Percentiles rank a stretch among this genome's conserved stretches.
Evolutionary conservation across 2,113 vertebrate genomes (phyloP).

Genomic region (Bubo bubo): DNA sequence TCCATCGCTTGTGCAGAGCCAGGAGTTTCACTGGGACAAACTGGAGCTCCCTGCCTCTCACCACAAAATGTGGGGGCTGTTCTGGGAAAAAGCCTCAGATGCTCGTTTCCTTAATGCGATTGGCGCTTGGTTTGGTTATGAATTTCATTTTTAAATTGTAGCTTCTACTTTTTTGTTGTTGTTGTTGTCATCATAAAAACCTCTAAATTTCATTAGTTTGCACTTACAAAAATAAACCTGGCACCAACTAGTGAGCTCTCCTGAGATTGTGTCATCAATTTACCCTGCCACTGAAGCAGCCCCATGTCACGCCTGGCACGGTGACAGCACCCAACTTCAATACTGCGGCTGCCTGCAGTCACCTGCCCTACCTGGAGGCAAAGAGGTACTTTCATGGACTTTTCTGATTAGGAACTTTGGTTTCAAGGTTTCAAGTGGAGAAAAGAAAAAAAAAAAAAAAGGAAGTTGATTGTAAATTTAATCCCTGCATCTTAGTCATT

Average conservation of each 20-base stretch:
- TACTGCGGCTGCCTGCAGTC: conserved; percentile 15
- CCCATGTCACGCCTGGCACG: conserved; percentile 24
- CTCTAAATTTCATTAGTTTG: conserved; percentile 69
- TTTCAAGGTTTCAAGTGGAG: not conserved
- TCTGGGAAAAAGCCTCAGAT: not conserved
- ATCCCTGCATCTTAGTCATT: conserved; percentile 48
- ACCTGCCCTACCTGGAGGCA: not conserved
- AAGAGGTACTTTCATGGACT: not conserved
- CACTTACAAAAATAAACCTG: conserved; percentile 68
- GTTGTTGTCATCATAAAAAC: not conserved
- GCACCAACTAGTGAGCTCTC: conserved; percentile 40
- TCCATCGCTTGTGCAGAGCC: not conserved
- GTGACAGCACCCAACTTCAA: conserved; percentile 35
- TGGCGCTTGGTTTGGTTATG: not conserved
- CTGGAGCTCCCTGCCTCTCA: not conserved
- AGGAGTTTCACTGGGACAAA: not conserved
- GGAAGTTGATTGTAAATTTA: conserved; percentile 46
- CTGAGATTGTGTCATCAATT: conserved; percentile 58
- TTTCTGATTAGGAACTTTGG: not conserved
- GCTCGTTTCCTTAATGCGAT: not conserved
- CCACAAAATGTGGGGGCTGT: not conserved
- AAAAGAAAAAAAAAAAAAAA: too few relatives aligned
- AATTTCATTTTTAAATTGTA: conserved; percentile 41
- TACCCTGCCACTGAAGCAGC: not conserved
- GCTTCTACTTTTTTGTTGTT: not conserved